Percentiles rank a stretch among this genome's conserved stretches.
Evolutionary conservation across 2,797 vertebrate species (phyloP).

Genomic region (Poeciliopsis presidionis): DNA sequence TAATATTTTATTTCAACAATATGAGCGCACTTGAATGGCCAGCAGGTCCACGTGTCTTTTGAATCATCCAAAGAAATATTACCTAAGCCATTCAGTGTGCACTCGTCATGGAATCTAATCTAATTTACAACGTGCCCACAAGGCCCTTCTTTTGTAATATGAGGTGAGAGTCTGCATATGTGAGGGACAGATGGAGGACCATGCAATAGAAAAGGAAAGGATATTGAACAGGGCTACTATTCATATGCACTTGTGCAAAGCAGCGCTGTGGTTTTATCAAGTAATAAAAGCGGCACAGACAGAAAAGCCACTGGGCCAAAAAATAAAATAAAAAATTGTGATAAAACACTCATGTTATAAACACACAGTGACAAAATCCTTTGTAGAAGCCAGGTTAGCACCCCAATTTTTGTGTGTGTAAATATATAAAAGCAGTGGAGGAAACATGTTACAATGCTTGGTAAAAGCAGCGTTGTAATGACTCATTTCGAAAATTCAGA

Average conservation of each 20-base stretch:
- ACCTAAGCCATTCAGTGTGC: constrained; percentile 68
- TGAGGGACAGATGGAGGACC: constrained; percentile 26
- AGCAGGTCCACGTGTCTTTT: constrained; percentile 78
- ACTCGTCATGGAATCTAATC: constrained; percentile 75
- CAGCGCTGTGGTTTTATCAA: constrained; percentile 41
- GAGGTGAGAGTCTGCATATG: constrained; percentile 42
- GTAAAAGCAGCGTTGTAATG: no score
- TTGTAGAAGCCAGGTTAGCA: not conserved
- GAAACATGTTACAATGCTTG: not conserved
- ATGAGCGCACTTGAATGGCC: constrained; percentile 70
- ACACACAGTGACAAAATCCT: not conserved
- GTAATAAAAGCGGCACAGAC: constrained; percentile 40
- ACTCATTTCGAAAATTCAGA: not conserved
- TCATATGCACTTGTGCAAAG: constrained; percentile 42
- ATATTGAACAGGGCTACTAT: constrained; percentile 47
- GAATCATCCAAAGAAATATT: constrained; percentile 83
- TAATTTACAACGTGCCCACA: constrained; percentile 78
- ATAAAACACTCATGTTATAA: constrained; percentile 7
- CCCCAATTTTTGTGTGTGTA: not conserved
- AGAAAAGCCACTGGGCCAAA: constrained; percentile 28
- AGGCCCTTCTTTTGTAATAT: constrained; percentile 62
- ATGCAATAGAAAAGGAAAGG: constrained; percentile 33
- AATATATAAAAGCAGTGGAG: not conserved
- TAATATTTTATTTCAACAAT: constrained; percentile 46
- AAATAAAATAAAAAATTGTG: not conserved